Evolutionary conservation across 1,140 invertebrate species (phyloP).

Genomic region (Temnothorax nylanderi): DNA sequence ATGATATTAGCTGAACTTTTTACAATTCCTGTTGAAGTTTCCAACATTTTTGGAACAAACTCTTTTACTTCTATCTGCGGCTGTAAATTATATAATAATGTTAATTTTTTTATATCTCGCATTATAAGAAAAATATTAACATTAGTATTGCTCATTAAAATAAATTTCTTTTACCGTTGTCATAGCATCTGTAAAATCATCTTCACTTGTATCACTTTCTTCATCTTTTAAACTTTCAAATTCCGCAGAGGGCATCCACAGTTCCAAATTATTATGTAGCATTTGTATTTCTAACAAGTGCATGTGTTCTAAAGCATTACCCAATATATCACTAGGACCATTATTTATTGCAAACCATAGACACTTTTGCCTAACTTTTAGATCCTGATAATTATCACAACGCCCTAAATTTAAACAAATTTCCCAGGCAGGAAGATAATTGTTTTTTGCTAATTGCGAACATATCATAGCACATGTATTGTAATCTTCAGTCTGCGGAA

Average conservation of each 20-base stretch:
- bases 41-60: slow-evolving; percentile 83
- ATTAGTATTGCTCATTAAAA: background rate
- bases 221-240: slow-evolving; percentile 65
- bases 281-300: slow-evolving; percentile 82
- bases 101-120: slow-evolving; percentile 2
- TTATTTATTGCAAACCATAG: slow-evolving; percentile 87
- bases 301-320: slow-evolving; percentile 85
- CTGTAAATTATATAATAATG: slow-evolving; percentile 73
- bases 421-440: slow-evolving; percentile 86
- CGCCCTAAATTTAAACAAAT: slow-evolving; percentile 85
- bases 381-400: slow-evolving; percentile 85
- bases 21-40: slow-evolving; percentile 82
- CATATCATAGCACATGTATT: slow-evolving; percentile 85
- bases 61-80: slow-evolving; percentile 80
- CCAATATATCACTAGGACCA: slow-evolving; percentile 86
- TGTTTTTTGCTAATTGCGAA: slow-evolving; percentile 85
- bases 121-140: slow-evolving; percentile 37
- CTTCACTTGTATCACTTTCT: slow-evolving; percentile 73
- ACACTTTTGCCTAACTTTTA: slow-evolving; percentile 85
- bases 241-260: slow-evolving; percentile 74
- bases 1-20: slow-evolving; percentile 82
- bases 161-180: slow-evolving; percentile 74
- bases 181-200: slow-evolving; percentile 79
- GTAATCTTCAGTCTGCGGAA: slow-evolving; percentile 85
- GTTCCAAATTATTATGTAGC: slow-evolving; percentile 79